A percentile compares a stretch with the other conserved stretches of the same genome.
phyloP scores from a whole-genome alignment of 1,140 invertebrate species.

The Anoplolepis gracilipes region DNA sequence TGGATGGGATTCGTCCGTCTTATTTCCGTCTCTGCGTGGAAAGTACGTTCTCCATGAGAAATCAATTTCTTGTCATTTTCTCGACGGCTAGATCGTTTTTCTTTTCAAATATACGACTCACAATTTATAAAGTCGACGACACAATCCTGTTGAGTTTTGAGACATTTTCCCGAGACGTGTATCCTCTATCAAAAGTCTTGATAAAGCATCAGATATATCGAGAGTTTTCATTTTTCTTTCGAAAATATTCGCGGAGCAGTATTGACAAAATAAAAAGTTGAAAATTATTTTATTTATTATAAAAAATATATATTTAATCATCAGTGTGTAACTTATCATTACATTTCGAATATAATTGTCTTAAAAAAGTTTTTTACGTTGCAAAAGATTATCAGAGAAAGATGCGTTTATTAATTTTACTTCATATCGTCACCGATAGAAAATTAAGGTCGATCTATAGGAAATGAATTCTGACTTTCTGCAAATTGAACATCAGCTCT shows the following conservation, averaged over 20 bases:
- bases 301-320: background rate
- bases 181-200: background rate
- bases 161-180: background rate
- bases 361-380: background rate
- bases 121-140: conserved; percentile 47
- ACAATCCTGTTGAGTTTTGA: background rate
- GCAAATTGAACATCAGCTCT: conserved; percentile 44
- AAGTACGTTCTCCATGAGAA: conserved; percentile 34
- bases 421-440: background rate
- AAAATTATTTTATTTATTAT: background rate
- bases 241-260: background rate
- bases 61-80: conserved; percentile 46
- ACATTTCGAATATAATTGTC: background rate
- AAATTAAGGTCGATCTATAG: conserved; percentile 14
- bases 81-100: background rate
- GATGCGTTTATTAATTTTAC: background rate
- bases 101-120: background rate
- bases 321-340: background rate
- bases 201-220: background rate
- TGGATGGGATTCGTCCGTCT: conserved; percentile 46
- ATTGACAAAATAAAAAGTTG: background rate
- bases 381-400: background rate
- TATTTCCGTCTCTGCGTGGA: conserved; percentile 25
- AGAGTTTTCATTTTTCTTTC: background rate
- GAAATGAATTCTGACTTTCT: conserved; percentile 44